Base-by-base conservation (phyloP, 1,140 invertebrate genomes). In the Aphaenogaster ashmeadi region DNA sequence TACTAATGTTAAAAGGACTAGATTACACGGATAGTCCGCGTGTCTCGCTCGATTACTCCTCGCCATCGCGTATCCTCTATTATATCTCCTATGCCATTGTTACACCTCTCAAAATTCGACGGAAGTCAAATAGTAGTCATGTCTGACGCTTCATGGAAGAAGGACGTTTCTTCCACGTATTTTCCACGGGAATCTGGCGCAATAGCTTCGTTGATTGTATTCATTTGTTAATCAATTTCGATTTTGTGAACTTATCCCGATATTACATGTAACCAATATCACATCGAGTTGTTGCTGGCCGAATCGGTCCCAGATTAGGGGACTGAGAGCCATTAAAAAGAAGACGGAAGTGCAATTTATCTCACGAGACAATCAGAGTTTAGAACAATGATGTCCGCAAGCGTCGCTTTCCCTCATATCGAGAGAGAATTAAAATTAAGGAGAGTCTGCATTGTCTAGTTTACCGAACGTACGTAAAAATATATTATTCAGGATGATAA, bases 21-120 rank as follows among this genome's bases (percentile, higher is more conserved):
- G 89, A 90, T 88, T 90, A 27, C 52, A 67, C 64, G 84, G 74
- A 86, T 69, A 47, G 11, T 50, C 41, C n/a, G 41, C 44, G 54
- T 8, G 27, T 74, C 44, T 72, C 27, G 21, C 56, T 44, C 58
- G 64, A 64, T 78, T 52, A 52, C 21, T 69, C 21, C 27, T 38
- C 36, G 56, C 38, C 21, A 13, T 56, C 7, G 52, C 54, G 52
- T 62, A 62, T 56, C 21, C n/a, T 54, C 8, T 50, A 62, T 15
- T n/a, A 21, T 13, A n/a, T 56, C 21, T 52, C 27, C 7, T 38
- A 58, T 6, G 3, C 27, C 38, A 15, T 77, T n/a, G 11, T 56
- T 54, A 38, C 2, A 38, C 15, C 9, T 33, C 36, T 33, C 15
- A 18, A n/a, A 54, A 33, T 44, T 38, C 33, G n/a, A 44, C 8